A percentile compares a stretch with the other conserved stretches of the same genome.
Conservation (phyloP, 1,140 invertebrate species). For the Scaptomyza hsui region DNA sequence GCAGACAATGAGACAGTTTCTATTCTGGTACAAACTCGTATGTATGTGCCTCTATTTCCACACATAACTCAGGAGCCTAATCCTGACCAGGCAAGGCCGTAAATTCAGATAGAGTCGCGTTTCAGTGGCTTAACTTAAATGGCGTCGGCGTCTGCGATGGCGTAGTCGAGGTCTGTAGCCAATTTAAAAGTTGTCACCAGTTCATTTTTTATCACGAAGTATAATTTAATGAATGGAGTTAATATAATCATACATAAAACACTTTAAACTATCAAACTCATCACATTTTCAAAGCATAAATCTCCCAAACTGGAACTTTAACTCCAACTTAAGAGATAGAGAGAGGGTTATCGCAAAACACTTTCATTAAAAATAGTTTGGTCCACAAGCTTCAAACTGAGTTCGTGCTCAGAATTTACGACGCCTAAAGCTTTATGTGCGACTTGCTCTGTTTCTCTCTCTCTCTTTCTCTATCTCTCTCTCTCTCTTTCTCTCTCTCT, state of each 20-base stretch:
- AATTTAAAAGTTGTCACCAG: constrained; percentile 57
- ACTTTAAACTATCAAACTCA: background rate
- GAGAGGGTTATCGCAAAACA: constrained; percentile 42
- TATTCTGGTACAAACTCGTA: constrained; percentile 26
- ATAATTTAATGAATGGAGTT: no score
- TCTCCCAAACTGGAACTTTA: background rate
- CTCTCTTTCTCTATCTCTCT: background rate
- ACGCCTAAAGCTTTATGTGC: constrained; percentile 4
- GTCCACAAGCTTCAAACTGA: constrained; percentile 28
- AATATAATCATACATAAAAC: no score
- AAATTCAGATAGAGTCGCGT: constrained; percentile 49
- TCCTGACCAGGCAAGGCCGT: constrained; percentile 48
- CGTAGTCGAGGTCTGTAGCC: constrained; percentile 34
- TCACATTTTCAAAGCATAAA: background rate
- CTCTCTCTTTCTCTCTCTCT: background rate
- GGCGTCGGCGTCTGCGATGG: constrained; percentile 8
- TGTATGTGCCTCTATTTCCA: constrained; percentile 44
- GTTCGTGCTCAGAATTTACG: constrained; percentile 29
- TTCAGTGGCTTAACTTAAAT: constrained; percentile 49
- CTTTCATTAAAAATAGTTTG: constrained; percentile 45
- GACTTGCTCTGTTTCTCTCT: constrained; percentile 3
- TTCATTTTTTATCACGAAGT: constrained; percentile 30
- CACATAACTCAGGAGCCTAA: constrained; percentile 55
- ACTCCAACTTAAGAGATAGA: background rate
- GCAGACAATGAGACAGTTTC: constrained; percentile 22